Evolutionary conservation across 1,140 invertebrate species (phyloP), one percentile per base, ranked within the genome.

Genomic region (Lepidurus apus): DNA sequence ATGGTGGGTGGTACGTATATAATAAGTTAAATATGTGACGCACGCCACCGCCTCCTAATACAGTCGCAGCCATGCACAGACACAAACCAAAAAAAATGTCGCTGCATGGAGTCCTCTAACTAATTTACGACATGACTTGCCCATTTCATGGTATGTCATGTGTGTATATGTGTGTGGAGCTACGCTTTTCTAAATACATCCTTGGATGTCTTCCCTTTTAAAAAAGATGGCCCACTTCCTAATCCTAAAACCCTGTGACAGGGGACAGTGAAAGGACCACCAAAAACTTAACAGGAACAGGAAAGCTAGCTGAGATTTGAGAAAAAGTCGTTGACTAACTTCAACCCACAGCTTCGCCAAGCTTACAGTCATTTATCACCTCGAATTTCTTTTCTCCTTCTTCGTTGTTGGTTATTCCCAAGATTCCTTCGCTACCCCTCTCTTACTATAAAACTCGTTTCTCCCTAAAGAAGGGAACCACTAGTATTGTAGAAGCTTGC

Each of bases 51-150:
- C 53, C 53, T 65, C 53, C 13, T 65, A 65, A 65, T 65, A 21
- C 53, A 21, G 53, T 8, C 53, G 17, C 17, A 17, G 53, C 8
- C 7, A 1, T 7, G 53, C 17, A 13, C 53, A 65, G 53, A 11
- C 34, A 34, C 3, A 34, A 34, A 34, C 34, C 34, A 34, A 34
- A 34, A 34, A 34, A 47, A 11, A 17, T 65, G 9, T 65, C 53
- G 17, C 53, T 65, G 53, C 53, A 65, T 65, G 53, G 21, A 7
- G 53, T 65, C 53, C 13, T 65, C 53, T 65, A 13, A 65, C 53
- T 65, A 65, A 65, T 65, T 65, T 65, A 65, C 53, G 53, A 65
- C 53, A 65, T 65, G 53, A 65, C 53, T 65, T 65, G 21, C 53
- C 53, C 53, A 65, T 65, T 65, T 65, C 53, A 65, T 65, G 53